These are phyloP conservation scores for Pedetes capensis DNA, from an alignment of 2,113 vertebrate species.

Conservation along the genomic window DNA sequence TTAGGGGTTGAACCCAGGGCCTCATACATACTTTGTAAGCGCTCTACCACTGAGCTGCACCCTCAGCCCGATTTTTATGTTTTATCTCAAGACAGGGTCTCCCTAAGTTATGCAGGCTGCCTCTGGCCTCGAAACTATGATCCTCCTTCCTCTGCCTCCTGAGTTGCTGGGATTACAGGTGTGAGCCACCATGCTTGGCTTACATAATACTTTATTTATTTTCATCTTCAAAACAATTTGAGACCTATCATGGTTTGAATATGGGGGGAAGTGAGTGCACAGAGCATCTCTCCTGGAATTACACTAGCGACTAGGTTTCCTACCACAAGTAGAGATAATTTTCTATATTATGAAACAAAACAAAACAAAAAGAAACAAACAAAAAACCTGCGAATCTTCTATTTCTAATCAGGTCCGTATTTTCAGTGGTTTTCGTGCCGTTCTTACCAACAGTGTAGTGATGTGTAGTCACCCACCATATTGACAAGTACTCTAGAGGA, in stretches of 20 bases:
- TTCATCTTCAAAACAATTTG: not conserved
- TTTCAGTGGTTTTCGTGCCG: not conserved
- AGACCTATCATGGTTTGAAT: too few relatives aligned
- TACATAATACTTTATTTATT: not conserved
- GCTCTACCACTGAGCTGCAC: too few relatives aligned
- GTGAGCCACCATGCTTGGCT: too few relatives aligned
- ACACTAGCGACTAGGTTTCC: not conserved
- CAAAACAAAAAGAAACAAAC: too few relatives aligned
- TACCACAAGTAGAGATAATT: not conserved
- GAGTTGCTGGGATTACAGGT: too few relatives aligned
- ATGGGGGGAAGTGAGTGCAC: not conserved
- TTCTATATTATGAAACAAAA: not conserved
- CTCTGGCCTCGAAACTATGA: too few relatives aligned
- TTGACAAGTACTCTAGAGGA: not conserved
- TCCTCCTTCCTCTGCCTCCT: too few relatives aligned
- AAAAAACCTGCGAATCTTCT: not conserved
- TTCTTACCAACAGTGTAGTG: not conserved
- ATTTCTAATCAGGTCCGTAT: not conserved
- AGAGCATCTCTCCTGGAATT: not conserved
- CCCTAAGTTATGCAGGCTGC: too few relatives aligned
- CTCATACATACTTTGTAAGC: too few relatives aligned
- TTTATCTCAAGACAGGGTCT: too few relatives aligned
- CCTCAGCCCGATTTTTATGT: too few relatives aligned
- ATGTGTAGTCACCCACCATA: not conserved
- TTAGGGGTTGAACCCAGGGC: too few relatives aligned